A percentile compares a stretch with the other conserved stretches of the same genome.
Evolutionary conservation across 2,888 invertebrate species (phyloP).

Genomic region (Blastobasis lacticolella): DNA sequence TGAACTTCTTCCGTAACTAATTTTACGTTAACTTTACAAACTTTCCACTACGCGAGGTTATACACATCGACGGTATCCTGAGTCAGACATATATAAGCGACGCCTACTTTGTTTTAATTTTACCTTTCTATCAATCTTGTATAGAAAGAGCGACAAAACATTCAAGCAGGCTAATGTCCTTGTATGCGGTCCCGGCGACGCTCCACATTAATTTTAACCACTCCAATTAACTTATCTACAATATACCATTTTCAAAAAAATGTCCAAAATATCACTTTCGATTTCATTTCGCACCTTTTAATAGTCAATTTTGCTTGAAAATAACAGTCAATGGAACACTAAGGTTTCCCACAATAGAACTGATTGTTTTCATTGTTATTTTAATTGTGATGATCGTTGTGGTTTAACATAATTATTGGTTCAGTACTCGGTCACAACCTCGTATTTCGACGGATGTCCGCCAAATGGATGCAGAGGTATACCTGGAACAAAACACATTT

Average conservation of each 20-base stretch:
- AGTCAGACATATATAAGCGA: too few species aligned
- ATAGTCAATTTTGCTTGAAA: conserved; percentile 33
- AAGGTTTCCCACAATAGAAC: conserved; percentile 20
- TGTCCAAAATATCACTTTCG: conserved; percentile 37
- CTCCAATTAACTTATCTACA: background rate
- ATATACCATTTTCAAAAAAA: conserved; percentile 19
- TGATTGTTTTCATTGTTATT: conserved; percentile 20
- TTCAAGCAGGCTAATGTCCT: too few species aligned
- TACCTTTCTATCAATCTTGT: too few species aligned
- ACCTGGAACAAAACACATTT: conserved; percentile 22
- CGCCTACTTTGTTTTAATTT: too few species aligned
- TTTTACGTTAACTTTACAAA: too few species aligned
- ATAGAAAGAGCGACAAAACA: too few species aligned
- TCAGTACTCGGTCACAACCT: conserved; percentile 29
- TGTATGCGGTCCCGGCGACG: too few species aligned
- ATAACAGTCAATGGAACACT: conserved; percentile 29
- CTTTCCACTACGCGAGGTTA: too few species aligned
- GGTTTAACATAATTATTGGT: conserved; percentile 7
- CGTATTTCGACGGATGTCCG: conserved; percentile 7
- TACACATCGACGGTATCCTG: too few species aligned
- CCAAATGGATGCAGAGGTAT: conserved; percentile 10
- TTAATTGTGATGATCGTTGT: conserved; percentile 22
- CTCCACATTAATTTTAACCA: too few species aligned
- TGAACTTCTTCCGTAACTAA: too few species aligned
- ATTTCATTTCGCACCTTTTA: conserved; percentile 21